phyloP scores from a whole-genome alignment of 2,888 invertebrate genomes.

The Hirtodrosophila confusa region DNA sequence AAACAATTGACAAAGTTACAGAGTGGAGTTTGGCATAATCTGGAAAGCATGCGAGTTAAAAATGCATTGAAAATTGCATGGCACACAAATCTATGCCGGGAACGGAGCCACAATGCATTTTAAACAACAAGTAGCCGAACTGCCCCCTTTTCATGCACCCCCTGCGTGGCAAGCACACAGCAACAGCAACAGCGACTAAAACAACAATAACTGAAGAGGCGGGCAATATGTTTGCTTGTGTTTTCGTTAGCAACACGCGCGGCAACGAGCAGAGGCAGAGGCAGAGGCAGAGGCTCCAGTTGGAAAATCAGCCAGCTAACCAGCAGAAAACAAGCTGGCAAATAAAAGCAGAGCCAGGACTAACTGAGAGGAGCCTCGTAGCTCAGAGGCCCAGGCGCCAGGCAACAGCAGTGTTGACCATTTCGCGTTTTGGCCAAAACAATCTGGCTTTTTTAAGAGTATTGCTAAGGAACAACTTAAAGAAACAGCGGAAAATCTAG shows the following conservation, averaged over 20 bases:
- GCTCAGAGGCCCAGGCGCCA: constrained; percentile 26
- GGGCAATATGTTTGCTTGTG: constrained; percentile 66
- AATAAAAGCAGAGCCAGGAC: constrained; percentile 63
- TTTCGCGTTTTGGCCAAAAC: too few species aligned
- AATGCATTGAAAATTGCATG: constrained; percentile 45
- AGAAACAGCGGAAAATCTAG: too few species aligned
- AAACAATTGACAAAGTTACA: constrained; percentile 1
- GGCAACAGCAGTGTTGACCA: constrained; percentile 19
- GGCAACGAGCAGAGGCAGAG: constrained; percentile 22
- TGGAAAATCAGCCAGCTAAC: constrained; percentile 74
- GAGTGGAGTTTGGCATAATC: constrained; percentile 20
- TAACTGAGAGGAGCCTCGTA: constrained; percentile 14
- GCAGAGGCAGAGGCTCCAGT: constrained; percentile 22
- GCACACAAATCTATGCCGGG: constrained; percentile 14
- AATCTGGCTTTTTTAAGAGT: too few species aligned
- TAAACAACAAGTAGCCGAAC: constrained; percentile 60
- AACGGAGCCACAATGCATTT: constrained; percentile 61
- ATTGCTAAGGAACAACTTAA: too few species aligned
- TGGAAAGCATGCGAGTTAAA: constrained; percentile 28
- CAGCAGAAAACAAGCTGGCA: constrained; percentile 76
- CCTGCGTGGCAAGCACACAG: not conserved
- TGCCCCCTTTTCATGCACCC: not conserved
- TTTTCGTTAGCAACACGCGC: constrained; percentile 67
- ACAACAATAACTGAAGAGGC: constrained; percentile 45
- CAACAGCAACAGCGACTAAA: constrained; percentile 10